phyloP scores from a whole-genome alignment of 2,113 vertebrate species.

The Pogonocichla stellata region DNA sequence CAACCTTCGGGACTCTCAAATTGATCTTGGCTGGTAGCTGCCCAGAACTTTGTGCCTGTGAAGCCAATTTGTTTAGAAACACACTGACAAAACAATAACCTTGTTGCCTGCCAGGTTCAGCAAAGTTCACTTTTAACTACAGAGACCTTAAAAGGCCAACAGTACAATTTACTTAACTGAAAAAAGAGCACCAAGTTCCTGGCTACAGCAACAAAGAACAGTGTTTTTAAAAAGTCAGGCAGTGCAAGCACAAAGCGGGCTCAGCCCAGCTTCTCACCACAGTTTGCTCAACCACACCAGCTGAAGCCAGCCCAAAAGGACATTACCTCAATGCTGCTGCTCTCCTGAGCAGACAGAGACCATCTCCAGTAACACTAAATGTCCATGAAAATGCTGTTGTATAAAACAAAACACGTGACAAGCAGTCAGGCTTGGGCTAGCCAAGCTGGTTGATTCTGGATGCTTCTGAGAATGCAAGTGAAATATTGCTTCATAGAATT shows the following conservation, averaged over 20 bases:
- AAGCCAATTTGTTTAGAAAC: background rate
- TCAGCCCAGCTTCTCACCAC: background rate
- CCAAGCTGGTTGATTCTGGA: background rate
- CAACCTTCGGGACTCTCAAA: background rate
- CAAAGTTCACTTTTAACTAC: background rate
- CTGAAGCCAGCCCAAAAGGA: background rate
- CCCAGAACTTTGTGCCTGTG: background rate
- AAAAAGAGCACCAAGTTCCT: background rate
- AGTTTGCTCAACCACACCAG: background rate
- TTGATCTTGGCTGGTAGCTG: background rate
- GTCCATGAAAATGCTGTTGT: background rate
- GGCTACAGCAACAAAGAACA: background rate
- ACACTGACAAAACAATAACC: background rate
- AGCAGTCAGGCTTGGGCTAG: background rate
- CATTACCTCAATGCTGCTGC: background rate
- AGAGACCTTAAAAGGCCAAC: background rate
- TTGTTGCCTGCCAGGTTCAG: background rate
- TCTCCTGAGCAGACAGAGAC: background rate
- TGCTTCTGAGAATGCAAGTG: background rate
- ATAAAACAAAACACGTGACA: background rate
- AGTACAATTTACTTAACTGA: background rate
- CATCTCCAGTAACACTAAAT: background rate
- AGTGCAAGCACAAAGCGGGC: background rate
- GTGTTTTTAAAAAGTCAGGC: background rate
- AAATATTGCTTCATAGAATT: background rate